Conservation (phyloP, 2,113 vertebrate genomes). For the Microcebus ravelobensis region DNA sequence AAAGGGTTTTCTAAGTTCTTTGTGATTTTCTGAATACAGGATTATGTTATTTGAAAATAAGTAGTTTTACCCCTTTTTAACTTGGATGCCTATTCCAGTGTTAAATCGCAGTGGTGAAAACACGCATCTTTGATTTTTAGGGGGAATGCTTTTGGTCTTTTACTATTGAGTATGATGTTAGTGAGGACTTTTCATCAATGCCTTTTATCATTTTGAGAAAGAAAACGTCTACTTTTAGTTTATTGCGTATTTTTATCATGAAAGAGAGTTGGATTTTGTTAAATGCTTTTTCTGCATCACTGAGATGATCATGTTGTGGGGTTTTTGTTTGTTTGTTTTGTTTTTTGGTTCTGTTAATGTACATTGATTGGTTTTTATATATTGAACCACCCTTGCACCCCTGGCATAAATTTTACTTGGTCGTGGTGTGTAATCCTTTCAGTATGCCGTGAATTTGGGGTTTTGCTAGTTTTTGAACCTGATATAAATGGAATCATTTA, state of each 20-base stretch:
- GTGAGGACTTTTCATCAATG: neutral
- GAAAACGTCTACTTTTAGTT: neutral
- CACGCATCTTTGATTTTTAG: neutral
- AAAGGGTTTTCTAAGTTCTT: neutral
- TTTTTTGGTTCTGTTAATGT: neutral
- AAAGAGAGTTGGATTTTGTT: neutral
- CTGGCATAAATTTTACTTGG: neutral
- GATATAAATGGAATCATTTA: neutral
- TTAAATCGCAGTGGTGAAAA: neutral
- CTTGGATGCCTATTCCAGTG: neutral
- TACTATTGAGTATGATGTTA: neutral
- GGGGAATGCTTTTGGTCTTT: neutral
- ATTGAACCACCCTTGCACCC: neutral
- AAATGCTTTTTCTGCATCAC: neutral
- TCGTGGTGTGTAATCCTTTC: neutral
- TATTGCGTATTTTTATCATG: neutral
- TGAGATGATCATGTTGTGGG: too few species aligned
- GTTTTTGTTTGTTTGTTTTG: neutral
- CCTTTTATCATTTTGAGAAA: neutral
- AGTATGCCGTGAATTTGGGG: neutral
- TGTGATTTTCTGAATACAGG: neutral
- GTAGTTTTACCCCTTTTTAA: neutral
- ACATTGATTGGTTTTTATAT: neutral
- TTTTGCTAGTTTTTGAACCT: constrained; percentile 39
- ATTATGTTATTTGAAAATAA: neutral